These are phyloP conservation scores for Mesoclemmys tuberculata DNA, from an alignment of 2,113 vertebrate species.

Conservation along the genomic window DNA sequence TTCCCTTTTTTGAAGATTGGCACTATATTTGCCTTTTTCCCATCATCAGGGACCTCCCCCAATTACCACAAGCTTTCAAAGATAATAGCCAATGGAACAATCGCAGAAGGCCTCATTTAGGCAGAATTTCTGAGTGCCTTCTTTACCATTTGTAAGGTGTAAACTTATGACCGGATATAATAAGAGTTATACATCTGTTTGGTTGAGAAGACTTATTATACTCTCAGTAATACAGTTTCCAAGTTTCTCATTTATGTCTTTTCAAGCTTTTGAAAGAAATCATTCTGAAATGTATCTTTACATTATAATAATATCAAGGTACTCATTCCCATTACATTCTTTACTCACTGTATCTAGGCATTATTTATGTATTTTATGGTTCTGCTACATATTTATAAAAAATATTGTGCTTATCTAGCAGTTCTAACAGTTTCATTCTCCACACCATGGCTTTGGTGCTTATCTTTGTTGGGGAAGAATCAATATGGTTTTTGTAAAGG, in stretches of 20 bases:
- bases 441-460: slow-evolving; percentile 33
- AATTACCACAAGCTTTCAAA: no score
- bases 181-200: background rate
- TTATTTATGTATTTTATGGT: slow-evolving; percentile 36
- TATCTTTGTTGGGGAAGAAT: background rate
- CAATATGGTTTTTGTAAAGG: no score
- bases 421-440: slow-evolving; percentile 47
- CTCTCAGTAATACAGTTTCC: background rate
- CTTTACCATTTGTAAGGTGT: background rate
- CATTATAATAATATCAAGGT: background rate
- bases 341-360: background rate
- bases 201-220: background rate
- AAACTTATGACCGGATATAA: background rate
- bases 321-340: background rate
- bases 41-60: no score
- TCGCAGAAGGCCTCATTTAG: background rate
- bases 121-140: background rate
- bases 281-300: background rate
- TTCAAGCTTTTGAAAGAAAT: background rate
- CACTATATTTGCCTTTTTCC: no score
- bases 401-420: slow-evolving; percentile 35
- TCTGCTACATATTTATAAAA: background rate
- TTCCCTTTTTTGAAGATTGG: no score
- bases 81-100: no score
- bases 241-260: background rate